phyloP scores from a whole-genome alignment of 2,113 vertebrate genomes.

The Malurus elegans region DNA sequence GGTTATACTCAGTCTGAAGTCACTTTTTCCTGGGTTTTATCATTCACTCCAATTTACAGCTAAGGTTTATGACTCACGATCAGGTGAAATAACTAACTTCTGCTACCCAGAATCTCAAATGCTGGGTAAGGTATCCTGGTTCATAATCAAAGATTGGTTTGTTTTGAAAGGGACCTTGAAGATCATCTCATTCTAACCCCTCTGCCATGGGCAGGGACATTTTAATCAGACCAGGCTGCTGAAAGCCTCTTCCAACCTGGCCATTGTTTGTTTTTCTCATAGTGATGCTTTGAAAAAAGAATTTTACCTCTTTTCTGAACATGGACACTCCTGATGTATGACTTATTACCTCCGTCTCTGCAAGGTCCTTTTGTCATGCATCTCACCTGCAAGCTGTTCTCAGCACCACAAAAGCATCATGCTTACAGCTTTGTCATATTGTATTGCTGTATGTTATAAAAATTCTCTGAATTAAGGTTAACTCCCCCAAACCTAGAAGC shows the following conservation, averaged over 20 bases:
- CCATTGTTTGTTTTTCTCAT: neutral
- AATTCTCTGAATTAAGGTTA: neutral
- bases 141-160: neutral
- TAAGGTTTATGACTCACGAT: fast-evolving
- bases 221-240: neutral
- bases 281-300: neutral
- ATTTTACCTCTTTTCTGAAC: too few species aligned
- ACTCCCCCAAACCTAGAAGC: neutral
- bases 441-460: neutral
- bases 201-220: neutral
- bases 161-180: neutral
- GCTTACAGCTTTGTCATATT: neutral
- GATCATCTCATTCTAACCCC: neutral
- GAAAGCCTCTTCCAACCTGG: neutral
- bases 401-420: neutral
- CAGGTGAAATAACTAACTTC: neutral
- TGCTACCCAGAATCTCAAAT: neutral
- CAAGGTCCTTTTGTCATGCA: neutral
- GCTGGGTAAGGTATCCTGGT: neutral
- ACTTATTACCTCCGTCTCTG: neutral
- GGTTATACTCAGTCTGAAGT: neutral
- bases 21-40: neutral
- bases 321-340: neutral
- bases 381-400: fast-evolving
- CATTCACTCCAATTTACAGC: neutral